Percentiles rank a stretch among this genome's conserved stretches.
These are phyloP conservation scores for Tachyglossus aculeatus DNA, from an alignment of 2,797 vertebrate genomes.

Conservation along the genomic window DNA sequence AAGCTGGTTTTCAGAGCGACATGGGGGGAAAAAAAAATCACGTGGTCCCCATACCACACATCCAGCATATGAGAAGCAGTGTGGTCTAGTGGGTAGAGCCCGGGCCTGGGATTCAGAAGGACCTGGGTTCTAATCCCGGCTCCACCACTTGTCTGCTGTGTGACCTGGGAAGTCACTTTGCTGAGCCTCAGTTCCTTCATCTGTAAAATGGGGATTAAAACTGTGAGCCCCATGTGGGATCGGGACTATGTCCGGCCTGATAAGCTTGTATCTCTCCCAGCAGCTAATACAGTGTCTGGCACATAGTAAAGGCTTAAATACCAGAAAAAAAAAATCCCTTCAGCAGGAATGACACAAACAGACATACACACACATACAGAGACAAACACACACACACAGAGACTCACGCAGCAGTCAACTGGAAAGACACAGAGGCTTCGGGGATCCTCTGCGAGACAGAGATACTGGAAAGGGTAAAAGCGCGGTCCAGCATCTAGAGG, in stretches of 20 bases:
- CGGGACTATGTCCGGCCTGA: neutral
- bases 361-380: neutral
- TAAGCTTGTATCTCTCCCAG: neutral
- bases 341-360: neutral
- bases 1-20: neutral
- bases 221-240: no score
- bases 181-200: no score
- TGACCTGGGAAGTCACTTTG: no score
- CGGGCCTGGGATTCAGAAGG: no score
- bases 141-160: no score
- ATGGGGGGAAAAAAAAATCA: constrained; percentile 5
- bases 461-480: neutral
- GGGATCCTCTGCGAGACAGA: neutral
- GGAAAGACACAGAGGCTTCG: neutral
- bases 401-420: neutral
- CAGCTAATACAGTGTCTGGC: neutral
- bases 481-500: neutral
- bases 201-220: no score
- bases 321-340: no score
- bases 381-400: neutral
- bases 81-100: no score
- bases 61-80: no score
- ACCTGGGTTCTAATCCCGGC: no score
- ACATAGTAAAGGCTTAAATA: no score
- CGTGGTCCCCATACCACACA: neutral